Conservation (phyloP, 1,140 invertebrate genomes). For the Andrena cerasifolii region DNA sequence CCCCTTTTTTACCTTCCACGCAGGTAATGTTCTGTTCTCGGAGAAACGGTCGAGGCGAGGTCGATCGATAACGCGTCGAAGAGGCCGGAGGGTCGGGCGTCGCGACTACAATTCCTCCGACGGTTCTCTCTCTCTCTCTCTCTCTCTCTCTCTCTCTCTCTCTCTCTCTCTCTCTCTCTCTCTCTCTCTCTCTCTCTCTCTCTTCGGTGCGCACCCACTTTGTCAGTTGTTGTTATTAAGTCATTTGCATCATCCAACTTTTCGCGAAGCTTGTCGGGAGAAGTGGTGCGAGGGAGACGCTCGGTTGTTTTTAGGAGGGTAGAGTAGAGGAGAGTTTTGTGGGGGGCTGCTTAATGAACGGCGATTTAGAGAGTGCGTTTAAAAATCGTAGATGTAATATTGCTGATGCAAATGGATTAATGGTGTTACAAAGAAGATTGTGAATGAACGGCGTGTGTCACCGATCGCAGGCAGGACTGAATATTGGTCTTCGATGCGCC, state of each 20-base stretch:
- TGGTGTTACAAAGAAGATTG: neutral
- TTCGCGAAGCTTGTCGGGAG: neutral
- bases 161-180: no score
- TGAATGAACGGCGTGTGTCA: neutral
- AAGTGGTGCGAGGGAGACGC: neutral
- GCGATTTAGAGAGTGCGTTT: no score
- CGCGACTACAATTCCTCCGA: neutral
- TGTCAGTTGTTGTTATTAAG: slow-evolving; percentile 2
- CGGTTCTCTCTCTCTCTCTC: no score
- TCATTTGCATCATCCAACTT: slow-evolving; percentile 12
- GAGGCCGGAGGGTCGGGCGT: no score
- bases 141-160: no score
- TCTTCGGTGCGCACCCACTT: no score
- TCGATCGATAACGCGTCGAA: neutral
- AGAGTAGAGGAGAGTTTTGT: neutral
- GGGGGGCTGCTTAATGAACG: neutral
- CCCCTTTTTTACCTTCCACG: slow-evolving; percentile 9
- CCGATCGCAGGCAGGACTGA: slow-evolving; percentile 23
- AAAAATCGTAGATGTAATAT: neutral
- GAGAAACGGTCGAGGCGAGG: neutral
- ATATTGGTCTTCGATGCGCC: slow-evolving; percentile 48
- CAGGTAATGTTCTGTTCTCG: neutral
- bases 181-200: no score
- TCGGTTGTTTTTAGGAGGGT: neutral
- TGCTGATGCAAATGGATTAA: slow-evolving; percentile 7